Conservation (phyloP, 2,888 invertebrate genomes). For the Epirrita christyi region DNA sequence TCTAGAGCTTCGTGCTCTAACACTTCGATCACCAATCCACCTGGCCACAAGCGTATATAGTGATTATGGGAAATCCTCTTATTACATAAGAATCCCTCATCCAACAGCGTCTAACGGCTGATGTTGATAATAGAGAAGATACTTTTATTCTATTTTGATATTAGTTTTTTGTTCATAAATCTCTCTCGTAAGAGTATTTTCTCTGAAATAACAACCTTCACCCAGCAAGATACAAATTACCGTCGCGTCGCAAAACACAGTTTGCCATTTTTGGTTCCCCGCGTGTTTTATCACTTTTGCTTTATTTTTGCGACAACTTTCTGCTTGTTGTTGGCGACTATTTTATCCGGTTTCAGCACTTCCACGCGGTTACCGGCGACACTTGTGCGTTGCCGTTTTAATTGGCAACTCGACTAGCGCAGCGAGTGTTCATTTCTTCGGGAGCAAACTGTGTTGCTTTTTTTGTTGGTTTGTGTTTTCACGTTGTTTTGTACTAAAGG, state of each 20-base stretch:
- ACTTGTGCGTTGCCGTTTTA: slow-evolving; percentile 28
- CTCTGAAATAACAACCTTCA: no score
- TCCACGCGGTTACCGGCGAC: slow-evolving; percentile 23
- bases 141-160: no score
- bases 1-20: no score
- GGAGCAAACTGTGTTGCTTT: slow-evolving; percentile 16
- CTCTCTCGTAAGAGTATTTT: no score
- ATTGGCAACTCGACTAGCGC: slow-evolving; percentile 26
- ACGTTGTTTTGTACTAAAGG: neutral
- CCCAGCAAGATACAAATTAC: neutral
- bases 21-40: no score
- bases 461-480: slow-evolving; percentile 15
- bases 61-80: no score
- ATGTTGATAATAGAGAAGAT: no score
- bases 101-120: no score
- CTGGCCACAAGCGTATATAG: no score
- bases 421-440: slow-evolving; percentile 24
- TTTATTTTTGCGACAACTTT: neutral
- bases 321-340: slow-evolving; percentile 10
- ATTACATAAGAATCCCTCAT: no score
- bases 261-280: neutral
- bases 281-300: neutral
- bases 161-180: no score
- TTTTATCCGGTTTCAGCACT: slow-evolving; percentile 13
- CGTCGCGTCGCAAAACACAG: neutral